Conservation (phyloP, 2,113 vertebrate species). For the Limnothrissa miodon region DNA sequence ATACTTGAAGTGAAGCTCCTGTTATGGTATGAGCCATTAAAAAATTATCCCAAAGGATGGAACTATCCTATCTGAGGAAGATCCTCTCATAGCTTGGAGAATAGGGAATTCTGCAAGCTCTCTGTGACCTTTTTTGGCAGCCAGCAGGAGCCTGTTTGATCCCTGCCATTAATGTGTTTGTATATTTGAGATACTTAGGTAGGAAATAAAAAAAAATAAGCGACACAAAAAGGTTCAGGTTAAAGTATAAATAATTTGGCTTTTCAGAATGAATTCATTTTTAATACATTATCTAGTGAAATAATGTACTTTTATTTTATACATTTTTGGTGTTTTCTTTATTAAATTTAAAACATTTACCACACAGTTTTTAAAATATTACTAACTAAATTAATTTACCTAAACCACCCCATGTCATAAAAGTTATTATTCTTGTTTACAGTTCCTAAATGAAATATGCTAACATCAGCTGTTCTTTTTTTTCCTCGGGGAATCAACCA, state of each 20-base stretch:
- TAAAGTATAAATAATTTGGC: not conserved
- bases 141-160: not conserved
- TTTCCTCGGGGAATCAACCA: not conserved
- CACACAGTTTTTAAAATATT: not conserved
- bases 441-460: not conserved
- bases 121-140: slow-evolving; percentile 16
- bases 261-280: not conserved
- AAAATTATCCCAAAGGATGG: slow-evolving; percentile 53
- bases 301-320: not conserved
- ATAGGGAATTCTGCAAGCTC: slow-evolving; percentile 38
- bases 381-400: not conserved
- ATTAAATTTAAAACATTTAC: no score
- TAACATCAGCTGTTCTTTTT: not conserved
- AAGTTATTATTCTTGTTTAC: not conserved
- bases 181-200: not conserved
- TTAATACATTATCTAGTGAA: not conserved
- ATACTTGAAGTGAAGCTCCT: slow-evolving; percentile 45
- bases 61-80: slow-evolving; percentile 47
- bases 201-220: not conserved
- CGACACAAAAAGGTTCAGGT: not conserved
- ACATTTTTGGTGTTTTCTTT: not conserved
- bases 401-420: not conserved
- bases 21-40: slow-evolving; percentile 58
- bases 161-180: not conserved
- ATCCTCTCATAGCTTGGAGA: slow-evolving; percentile 50